phyloP scores from a whole-genome alignment of 2,797 vertebrate genomes.

The Enteromius afrohamiltoni region DNA sequence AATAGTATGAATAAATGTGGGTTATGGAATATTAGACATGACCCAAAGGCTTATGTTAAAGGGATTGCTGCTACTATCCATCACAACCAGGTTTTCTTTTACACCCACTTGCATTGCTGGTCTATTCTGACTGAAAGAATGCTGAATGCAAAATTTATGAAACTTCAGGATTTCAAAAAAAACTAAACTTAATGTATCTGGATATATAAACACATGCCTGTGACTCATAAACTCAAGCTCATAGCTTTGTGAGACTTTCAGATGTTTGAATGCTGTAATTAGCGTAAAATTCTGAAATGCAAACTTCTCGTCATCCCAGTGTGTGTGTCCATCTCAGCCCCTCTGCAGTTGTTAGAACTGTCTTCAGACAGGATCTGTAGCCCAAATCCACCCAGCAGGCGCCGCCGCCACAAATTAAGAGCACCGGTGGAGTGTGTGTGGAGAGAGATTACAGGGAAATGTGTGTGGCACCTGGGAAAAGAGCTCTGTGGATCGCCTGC shows the following conservation, averaged over 20 bases:
- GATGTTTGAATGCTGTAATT: constrained; percentile 30
- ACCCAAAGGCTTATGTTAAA: not conserved
- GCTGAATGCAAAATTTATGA: not conserved
- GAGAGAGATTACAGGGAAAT: constrained; percentile 77
- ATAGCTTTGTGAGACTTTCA: constrained; percentile 16
- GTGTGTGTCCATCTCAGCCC: constrained; percentile 53
- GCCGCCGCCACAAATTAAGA: constrained; percentile 71
- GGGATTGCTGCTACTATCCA: not conserved
- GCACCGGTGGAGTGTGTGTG: constrained; percentile 62
- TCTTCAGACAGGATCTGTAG: constrained; percentile 58
- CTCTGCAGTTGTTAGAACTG: constrained; percentile 71
- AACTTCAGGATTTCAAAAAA: not conserved
- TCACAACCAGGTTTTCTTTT: constrained; percentile 2
- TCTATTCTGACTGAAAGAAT: not conserved
- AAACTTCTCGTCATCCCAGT: constrained; percentile 40
- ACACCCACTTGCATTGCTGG: not conserved
- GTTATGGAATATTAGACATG: not conserved
- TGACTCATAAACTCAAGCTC: constrained; percentile 38
- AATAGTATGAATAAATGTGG: not conserved
- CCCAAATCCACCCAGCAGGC: constrained; percentile 63
- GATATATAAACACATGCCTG: constrained; percentile 33
- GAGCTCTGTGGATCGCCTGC: constrained; percentile 62
- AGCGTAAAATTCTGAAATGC: constrained; percentile 37
- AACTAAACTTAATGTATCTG: constrained; percentile 7
- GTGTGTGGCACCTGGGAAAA: constrained; percentile 80